A percentile compares a stretch with the other conserved stretches of the same genome.
These are phyloP conservation scores for Cyprinella venusta DNA, from an alignment of 2,797 vertebrate species.

Conservation along the genomic window DNA sequence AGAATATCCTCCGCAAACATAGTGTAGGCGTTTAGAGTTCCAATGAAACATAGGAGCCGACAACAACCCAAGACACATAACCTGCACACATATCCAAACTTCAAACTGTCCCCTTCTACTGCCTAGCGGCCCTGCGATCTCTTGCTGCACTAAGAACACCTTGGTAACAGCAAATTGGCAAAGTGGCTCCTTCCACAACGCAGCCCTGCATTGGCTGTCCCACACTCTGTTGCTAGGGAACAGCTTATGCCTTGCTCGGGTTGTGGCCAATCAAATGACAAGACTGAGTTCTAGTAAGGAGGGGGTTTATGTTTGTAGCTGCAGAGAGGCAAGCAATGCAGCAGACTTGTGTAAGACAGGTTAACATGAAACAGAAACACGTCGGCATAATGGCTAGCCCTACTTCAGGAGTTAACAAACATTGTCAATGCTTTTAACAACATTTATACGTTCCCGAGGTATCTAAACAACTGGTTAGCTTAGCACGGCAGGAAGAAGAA, in stretches of 20 bases:
- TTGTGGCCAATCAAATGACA: constrained; percentile 75
- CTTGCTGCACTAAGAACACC: constrained; percentile 71
- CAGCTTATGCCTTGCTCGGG: constrained; percentile 82
- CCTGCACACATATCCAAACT: constrained; percentile 16
- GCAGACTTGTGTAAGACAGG: constrained; percentile 61
- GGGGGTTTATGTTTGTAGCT: constrained; percentile 67
- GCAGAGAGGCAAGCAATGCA: constrained; percentile 69
- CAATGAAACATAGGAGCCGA: not conserved
- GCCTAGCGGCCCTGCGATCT: constrained; percentile 43
- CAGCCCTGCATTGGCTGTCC: constrained; percentile 79
- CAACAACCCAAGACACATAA: constrained; percentile 1
- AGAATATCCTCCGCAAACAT: constrained; percentile 17
- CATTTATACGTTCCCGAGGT: not conserved
- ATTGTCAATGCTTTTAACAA: constrained; percentile 9
- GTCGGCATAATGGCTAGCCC: not conserved
- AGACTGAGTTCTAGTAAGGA: constrained; percentile 62
- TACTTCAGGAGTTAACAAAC: constrained; percentile 16
- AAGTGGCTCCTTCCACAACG: constrained; percentile 74
- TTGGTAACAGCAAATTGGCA: constrained; percentile 83
- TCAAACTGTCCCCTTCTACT: constrained; percentile 30
- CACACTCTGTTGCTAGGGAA: constrained; percentile 88
- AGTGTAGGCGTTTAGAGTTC: not conserved
- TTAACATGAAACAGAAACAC: constrained; percentile 62
- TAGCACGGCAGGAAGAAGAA: constrained; percentile 16
- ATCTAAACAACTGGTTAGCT: constrained; percentile 19